Evolutionary conservation across 2,797 vertebrate species (phyloP).

Genomic region (Neostethus bicornis): DNA sequence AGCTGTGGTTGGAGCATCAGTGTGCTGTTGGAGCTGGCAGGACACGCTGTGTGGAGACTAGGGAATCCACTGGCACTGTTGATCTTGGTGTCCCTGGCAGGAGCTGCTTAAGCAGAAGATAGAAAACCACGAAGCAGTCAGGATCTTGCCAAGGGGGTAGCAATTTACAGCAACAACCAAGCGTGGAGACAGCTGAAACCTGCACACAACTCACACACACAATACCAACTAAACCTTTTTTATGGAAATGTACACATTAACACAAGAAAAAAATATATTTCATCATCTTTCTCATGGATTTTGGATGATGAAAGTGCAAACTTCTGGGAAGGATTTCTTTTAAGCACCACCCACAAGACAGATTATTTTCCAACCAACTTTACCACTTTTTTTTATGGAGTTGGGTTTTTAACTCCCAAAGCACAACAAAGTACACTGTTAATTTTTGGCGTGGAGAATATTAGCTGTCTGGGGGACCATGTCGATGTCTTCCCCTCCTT

Average conservation of each 20-base stretch:
- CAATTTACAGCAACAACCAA: conserved; percentile 56
- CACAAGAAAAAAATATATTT: conserved; percentile 20
- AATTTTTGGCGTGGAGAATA: conserved; percentile 47
- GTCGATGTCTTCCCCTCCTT: conserved; percentile 53
- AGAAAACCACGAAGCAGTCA: conserved; percentile 36
- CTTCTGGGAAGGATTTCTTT: conserved; percentile 51
- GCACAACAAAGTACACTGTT: conserved; percentile 50
- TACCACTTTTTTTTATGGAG: conserved; percentile 21
- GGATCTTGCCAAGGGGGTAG: conserved; percentile 53
- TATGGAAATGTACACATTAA: conserved; percentile 20
- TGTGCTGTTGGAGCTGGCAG: conserved; percentile 44
- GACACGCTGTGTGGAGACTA: conserved; percentile 46
- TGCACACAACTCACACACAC: conserved; percentile 9
- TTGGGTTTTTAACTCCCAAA: conserved; percentile 45
- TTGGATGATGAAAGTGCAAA: conserved; percentile 49
- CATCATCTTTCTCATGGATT: conserved; percentile 39
- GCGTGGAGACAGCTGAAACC: conserved; percentile 61
- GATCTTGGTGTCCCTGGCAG: conserved; percentile 57
- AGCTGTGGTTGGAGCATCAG: conserved; percentile 36
- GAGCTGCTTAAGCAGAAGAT: conserved; percentile 52
- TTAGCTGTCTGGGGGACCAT: conserved; percentile 48
- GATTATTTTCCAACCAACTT: conserved; percentile 50
- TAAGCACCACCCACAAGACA: conserved; percentile 38
- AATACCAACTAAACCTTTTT: conserved; percentile 14
- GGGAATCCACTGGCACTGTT: conserved; percentile 52